Percentiles rank a stretch among this genome's conserved stretches.
These are phyloP conservation scores for Carassius carassius DNA, from an alignment of 2,113 vertebrate genomes.

Conservation along the genomic window DNA sequence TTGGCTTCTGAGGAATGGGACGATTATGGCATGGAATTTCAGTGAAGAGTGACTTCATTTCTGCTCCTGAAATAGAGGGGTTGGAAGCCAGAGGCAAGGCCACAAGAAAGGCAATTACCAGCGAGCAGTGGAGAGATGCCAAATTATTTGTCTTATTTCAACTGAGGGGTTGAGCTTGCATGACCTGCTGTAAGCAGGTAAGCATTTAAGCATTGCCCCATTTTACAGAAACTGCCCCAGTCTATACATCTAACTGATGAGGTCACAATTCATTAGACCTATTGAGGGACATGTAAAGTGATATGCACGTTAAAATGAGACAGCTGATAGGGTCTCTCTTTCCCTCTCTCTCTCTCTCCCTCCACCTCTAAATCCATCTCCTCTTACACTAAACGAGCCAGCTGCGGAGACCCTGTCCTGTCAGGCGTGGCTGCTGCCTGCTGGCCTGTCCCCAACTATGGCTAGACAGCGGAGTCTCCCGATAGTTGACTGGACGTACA, in stretches of 20 bases:
- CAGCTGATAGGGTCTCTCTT: conserved; percentile 49
- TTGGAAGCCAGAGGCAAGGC: conserved; percentile 52
- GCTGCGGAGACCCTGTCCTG: conserved; percentile 43
- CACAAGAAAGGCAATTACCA: conserved; percentile 52
- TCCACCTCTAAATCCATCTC: conserved; percentile 36
- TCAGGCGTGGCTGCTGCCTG: conserved; percentile 41
- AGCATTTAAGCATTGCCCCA: conserved; percentile 23
- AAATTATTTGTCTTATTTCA: conserved; percentile 39
- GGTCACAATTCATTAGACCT: conserved; percentile 38
- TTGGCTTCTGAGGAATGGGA: conserved; percentile 50
- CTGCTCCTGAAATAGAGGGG: conserved; percentile 52
- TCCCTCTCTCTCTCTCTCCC: conserved; percentile 50
- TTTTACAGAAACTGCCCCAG: conserved; percentile 1
- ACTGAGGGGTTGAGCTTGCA: conserved; percentile 32
- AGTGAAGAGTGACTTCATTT: conserved; percentile 56
- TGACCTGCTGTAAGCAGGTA: conserved; percentile 26
- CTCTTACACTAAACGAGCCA: conserved; percentile 53
- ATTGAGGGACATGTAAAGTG: conserved; percentile 33
- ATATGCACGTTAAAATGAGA: conserved; percentile 51
- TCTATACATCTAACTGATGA: conserved; percentile 30
- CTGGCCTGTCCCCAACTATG: conserved; percentile 56
- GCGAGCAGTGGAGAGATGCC: conserved; percentile 40
- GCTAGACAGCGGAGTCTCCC: conserved; percentile 51
- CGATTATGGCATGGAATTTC: conserved; percentile 60
- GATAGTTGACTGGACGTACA: conserved; percentile 36